Conservation (phyloP, 1,140 invertebrate species). For the Phocides pigmalion region DNA sequence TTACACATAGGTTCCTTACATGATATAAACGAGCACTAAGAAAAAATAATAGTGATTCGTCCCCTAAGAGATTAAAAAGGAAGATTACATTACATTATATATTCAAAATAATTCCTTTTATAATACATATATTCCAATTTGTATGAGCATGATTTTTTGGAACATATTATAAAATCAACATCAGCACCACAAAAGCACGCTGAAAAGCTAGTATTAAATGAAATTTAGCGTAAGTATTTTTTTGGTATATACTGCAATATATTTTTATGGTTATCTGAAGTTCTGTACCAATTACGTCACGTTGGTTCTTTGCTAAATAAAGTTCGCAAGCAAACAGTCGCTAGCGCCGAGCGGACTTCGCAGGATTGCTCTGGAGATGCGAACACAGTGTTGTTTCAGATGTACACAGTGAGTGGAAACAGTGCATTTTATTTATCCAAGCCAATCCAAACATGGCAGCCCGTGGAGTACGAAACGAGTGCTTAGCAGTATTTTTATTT, state of each 20-base stretch:
- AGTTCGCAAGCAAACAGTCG: constrained; percentile 21
- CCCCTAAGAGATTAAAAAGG: too few relatives aligned
- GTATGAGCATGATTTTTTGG: too few relatives aligned
- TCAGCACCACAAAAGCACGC: too few relatives aligned
- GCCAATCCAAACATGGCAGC: constrained; percentile 22
- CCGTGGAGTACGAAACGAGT: background rate
- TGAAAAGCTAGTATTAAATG: too few relatives aligned
- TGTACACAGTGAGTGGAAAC: constrained; percentile 15
- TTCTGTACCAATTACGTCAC: constrained; percentile 18
- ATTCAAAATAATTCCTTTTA: too few relatives aligned
- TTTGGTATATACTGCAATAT: background rate
- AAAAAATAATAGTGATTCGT: too few relatives aligned
- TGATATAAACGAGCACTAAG: too few relatives aligned
- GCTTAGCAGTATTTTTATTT: background rate
- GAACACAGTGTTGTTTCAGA: constrained; percentile 24
- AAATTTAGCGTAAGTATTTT: too few relatives aligned
- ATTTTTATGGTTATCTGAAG: background rate
- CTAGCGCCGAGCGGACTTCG: constrained; percentile 20
- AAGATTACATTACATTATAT: too few relatives aligned
- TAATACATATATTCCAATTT: too few relatives aligned
- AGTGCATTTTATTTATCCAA: constrained; percentile 31
- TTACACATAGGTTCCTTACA: too few relatives aligned
- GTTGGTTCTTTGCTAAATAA: constrained; percentile 10
- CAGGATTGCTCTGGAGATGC: constrained; percentile 22
- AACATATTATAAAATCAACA: too few relatives aligned